A percentile compares a stretch with the other conserved stretches of the same genome.
Evolutionary conservation across 2,797 vertebrate species (phyloP).

Genomic region (Anguilla megastoma): DNA sequence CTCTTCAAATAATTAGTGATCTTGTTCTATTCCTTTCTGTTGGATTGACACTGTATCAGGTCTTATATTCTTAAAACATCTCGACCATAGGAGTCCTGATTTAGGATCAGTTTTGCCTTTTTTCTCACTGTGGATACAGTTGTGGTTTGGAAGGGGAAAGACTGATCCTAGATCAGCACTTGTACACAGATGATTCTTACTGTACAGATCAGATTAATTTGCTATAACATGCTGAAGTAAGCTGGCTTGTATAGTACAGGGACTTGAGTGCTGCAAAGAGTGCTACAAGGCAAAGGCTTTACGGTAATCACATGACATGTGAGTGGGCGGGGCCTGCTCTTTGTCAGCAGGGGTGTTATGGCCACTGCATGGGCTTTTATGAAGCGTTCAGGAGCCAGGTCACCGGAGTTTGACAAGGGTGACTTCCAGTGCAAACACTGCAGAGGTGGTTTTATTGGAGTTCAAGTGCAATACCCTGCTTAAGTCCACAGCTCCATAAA

Average conservation of each 20-base stretch:
- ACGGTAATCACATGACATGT: background rate
- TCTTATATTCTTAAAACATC: background rate
- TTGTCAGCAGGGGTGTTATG: background rate
- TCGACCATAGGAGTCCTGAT: background rate
- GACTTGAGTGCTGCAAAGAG: background rate
- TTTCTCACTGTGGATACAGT: background rate
- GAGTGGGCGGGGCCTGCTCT: constrained; percentile 13
- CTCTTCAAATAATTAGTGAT: background rate
- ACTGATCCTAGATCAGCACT: background rate
- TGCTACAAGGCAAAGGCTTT: background rate
- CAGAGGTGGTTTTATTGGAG: background rate
- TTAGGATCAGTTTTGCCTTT: background rate
- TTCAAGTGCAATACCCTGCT: background rate
- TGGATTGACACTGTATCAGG: background rate
- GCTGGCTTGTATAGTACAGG: background rate
- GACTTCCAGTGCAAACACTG: constrained; percentile 9
- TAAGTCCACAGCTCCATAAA: background rate
- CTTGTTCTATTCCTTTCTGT: background rate
- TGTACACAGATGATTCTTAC: background rate
- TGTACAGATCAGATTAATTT: background rate
- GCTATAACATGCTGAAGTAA: background rate
- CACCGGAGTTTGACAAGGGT: background rate
- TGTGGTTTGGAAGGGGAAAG: background rate
- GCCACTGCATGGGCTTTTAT: background rate
- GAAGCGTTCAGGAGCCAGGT: background rate